Evolutionary conservation across 2,113 vertebrate genomes (phyloP).

Genomic region (Rhineura floridana): DNA sequence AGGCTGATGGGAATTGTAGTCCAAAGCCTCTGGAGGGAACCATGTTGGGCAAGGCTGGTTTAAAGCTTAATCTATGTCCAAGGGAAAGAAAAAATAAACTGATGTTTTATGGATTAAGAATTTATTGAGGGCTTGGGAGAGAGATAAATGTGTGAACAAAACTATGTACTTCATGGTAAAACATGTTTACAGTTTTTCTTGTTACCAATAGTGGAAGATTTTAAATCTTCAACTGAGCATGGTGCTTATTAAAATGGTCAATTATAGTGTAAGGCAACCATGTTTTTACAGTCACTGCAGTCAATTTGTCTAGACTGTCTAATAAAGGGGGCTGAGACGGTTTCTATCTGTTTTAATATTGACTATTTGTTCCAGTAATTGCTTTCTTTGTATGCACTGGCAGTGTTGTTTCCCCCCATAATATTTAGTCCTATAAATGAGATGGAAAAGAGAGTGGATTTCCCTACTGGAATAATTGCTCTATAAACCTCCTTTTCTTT

Average conservation of each 20-base stretch:
- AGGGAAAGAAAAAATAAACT: neutral
- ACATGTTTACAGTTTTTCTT: neutral
- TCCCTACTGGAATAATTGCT: conserved; percentile 31
- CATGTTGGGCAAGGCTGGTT: too few species aligned
- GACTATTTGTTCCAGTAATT: conserved; percentile 47
- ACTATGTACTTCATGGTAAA: neutral
- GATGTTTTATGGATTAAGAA: neutral
- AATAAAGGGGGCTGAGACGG: conserved; percentile 33
- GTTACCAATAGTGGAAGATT: neutral
- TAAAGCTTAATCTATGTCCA: neutral
- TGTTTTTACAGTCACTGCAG: conserved; percentile 37
- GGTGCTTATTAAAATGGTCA: conserved; percentile 32
- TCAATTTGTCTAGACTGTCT: conserved; percentile 50
- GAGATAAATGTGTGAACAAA: neutral
- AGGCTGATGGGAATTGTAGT: too few species aligned
- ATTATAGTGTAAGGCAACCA: conserved; percentile 13
- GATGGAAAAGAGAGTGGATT: conserved; percentile 15
- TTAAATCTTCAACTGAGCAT: conserved; percentile 20
- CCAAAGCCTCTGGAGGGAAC: too few species aligned
- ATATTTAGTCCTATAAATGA: neutral
- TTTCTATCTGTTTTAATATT: conserved; percentile 37
- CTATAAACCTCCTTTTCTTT: conserved; percentile 32
- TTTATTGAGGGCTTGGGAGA: neutral
- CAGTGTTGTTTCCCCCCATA: neutral
- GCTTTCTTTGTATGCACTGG: conserved; percentile 39